Conservation (phyloP, 2,888 invertebrate species). For the Crocallis elinguaria region DNA sequence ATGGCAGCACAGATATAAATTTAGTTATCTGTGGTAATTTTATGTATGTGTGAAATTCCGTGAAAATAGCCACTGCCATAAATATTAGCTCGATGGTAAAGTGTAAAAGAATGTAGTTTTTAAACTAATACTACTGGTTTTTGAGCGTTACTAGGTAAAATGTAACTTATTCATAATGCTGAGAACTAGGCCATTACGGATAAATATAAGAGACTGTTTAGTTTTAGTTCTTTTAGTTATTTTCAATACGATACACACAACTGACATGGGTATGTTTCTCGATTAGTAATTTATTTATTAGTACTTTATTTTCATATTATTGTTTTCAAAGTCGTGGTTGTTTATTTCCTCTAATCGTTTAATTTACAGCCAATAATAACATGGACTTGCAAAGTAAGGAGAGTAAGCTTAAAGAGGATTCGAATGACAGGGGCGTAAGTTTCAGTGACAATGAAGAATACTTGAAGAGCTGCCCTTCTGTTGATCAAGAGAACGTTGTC, state of each 20-base stretch:
- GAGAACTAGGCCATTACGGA: constrained; percentile 61
- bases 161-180: constrained; percentile 53
- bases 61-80: too few relatives aligned
- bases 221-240: constrained; percentile 75
- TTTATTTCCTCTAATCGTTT: not conserved
- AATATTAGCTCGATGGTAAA: too few relatives aligned
- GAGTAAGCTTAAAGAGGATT: constrained; percentile 75
- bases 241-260: constrained; percentile 78
- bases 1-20: too few relatives aligned
- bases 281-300: not conserved
- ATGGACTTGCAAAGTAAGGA: constrained; percentile 81
- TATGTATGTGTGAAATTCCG: too few relatives aligned
- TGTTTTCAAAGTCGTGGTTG: not conserved
- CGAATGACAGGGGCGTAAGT: constrained; percentile 65
- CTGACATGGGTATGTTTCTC: constrained; percentile 72
- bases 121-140: too few relatives aligned
- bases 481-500: constrained; percentile 56
- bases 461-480: constrained; percentile 64
- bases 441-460: constrained; percentile 75
- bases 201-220: constrained; percentile 69
- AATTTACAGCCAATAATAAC: constrained; percentile 83
- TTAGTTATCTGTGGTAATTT: too few relatives aligned
- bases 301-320: not conserved
- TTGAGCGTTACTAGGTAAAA: too few relatives aligned
- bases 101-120: too few relatives aligned